Evolutionary conservation across 1,140 invertebrate genomes (phyloP).

Genomic region (Drosophila tropicalis): DNA sequence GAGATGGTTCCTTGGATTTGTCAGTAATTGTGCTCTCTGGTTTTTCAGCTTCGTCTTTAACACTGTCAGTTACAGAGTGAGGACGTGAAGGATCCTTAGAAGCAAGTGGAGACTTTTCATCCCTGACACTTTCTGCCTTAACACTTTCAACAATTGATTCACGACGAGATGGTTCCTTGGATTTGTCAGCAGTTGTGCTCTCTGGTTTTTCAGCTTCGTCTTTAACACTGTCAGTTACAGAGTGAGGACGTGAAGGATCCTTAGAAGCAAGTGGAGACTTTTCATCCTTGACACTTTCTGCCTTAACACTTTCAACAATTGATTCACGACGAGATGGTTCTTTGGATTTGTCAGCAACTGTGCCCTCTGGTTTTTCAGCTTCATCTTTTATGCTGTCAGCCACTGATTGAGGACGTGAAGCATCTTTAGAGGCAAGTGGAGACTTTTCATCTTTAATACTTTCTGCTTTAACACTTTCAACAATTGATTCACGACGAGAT

Average conservation of each 20-base stretch:
- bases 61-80: conserved; percentile 28
- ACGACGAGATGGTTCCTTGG: conserved; percentile 22
- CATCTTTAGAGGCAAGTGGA: conserved; percentile 35
- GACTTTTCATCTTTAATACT: conserved; percentile 24
- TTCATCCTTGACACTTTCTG: conserved; percentile 25
- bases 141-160: conserved; percentile 25
- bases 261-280: conserved; percentile 42
- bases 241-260: conserved; percentile 38
- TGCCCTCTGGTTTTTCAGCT: not conserved
- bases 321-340: conserved; percentile 23
- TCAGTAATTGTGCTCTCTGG: conserved; percentile 9
- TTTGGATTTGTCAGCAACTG: conserved; percentile 11
- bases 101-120: conserved; percentile 23
- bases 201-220: conserved; percentile 26
- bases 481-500: conserved; percentile 9
- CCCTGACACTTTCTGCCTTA: conserved; percentile 13
- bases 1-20: conserved; percentile 29
- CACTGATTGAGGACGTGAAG: conserved; percentile 40
- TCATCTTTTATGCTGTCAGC: conserved; percentile 25
- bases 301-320: too few species aligned
- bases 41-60: conserved; percentile 34
- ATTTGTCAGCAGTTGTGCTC: not conserved
- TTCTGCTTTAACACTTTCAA: conserved; percentile 14
- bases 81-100: conserved; percentile 35
- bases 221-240: conserved; percentile 27